These are phyloP conservation scores for Temnopleurus reevesii DNA, from an alignment of 53 echinoderm and acorn worm species.

Conservation along the genomic window DNA sequence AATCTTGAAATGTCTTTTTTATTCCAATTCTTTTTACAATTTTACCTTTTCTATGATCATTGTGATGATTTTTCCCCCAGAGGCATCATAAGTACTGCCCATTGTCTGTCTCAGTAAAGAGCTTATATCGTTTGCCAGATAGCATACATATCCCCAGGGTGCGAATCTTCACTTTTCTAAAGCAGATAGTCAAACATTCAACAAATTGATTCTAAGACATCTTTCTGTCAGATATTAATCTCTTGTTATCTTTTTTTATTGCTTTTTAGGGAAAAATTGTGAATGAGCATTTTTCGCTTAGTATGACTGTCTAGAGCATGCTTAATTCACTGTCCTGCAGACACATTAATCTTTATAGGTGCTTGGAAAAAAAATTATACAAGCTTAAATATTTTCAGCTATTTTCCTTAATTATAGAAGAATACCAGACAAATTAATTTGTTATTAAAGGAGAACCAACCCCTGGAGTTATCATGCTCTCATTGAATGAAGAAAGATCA, in stretches of 20 bases:
- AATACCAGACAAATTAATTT: too few species aligned
- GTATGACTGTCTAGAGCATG: too few species aligned
- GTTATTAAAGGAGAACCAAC: too few species aligned
- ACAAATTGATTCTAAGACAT: neutral
- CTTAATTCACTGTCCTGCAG: too few species aligned
- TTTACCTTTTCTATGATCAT: neutral
- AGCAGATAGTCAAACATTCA: neutral
- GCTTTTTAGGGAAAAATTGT: neutral
- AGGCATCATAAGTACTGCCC: neutral
- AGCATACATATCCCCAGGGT: neutral
- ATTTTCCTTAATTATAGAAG: too few species aligned
- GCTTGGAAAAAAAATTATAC: too few species aligned
- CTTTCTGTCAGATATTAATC: neutral
- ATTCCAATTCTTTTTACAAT: neutral
- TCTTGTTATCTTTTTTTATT: neutral
- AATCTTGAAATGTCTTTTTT: neutral
- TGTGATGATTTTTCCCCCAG: neutral
- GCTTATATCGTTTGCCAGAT: conserved; percentile 16
- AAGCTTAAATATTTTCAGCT: too few species aligned
- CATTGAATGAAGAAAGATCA: too few species aligned
- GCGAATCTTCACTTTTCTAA: neutral
- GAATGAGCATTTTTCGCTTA: too few species aligned
- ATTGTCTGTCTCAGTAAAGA: neutral
- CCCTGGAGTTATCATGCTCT: too few species aligned
- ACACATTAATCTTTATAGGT: too few species aligned